A percentile compares a stretch with the other conserved stretches of the same genome.
These are phyloP conservation scores for Alosa alosa DNA, from an alignment of 2,113 vertebrate species.

Conservation along the genomic window DNA sequence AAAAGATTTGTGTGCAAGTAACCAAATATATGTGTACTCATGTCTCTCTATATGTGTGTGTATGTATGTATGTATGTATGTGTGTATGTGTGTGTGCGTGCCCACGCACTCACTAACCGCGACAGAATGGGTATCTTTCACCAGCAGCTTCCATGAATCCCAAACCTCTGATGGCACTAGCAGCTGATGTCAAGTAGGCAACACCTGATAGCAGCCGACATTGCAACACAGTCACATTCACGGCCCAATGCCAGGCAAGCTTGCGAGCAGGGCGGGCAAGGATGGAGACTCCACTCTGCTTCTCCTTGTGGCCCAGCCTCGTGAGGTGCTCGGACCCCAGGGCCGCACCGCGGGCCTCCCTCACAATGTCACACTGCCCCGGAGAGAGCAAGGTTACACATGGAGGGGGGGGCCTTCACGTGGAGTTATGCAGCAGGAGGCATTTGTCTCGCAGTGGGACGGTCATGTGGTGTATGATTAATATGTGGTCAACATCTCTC, in stretches of 20 bases:
- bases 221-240: background rate
- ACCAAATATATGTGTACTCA: too few relatives aligned
- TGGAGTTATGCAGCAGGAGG: background rate
- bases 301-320: background rate
- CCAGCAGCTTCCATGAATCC: conserved; percentile 8
- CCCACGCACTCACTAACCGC: background rate
- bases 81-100: background rate
- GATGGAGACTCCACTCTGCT: background rate
- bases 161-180: background rate
- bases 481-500: too few relatives aligned
- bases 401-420: background rate
- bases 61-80: background rate
- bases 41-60: background rate
- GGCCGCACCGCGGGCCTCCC: background rate
- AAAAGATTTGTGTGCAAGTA: too few relatives aligned
- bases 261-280: background rate
- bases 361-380: background rate
- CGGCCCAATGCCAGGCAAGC: background rate
- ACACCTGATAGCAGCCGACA: conserved; percentile 25
- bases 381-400: background rate
- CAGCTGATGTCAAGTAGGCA: conserved; percentile 33
- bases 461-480: too few relatives aligned
- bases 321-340: background rate
- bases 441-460: background rate
- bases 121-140: background rate